Base-by-base conservation (phyloP, 2,797 vertebrate genomes). In the Labeo calbasu region DNA sequence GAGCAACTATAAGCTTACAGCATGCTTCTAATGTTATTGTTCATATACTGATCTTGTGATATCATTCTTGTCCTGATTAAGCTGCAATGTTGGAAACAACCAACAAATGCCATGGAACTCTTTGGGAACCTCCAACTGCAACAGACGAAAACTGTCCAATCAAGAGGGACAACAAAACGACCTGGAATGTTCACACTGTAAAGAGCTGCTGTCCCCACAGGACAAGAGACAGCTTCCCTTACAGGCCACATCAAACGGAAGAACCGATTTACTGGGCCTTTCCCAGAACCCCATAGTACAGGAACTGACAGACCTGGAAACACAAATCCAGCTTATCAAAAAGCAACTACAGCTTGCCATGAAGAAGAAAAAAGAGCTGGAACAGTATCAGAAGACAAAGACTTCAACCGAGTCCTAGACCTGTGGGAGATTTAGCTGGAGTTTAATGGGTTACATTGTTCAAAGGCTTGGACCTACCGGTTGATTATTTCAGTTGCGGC, bases 301-400 rank as follows among this genome's bases (percentile, higher is more conserved):
- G 88, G 98, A 99, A 90, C 93, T 99, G 71, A 93, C 93, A 0
- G 98, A 99, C 91, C 95, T 99, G 79, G 98, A 99, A 90, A 95
- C 95, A 86, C 97, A 99, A 88, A 99, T 99, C 0, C 93, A 96
- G 87, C 92, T 95, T 77, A 99, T 99, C 91, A 99, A 97, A 88
- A 96, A 98, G 90, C 97, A 99, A 92, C 92, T 99, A 84, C 98
- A 97, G 88, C 91, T 96, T 1, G 98, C 97, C 28, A 95, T 99
- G 94, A 97, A 95, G 92, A 95, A 97, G 89, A 99, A 99, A 90
- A 93, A 95, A 48, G 98, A 99, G 93, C 94, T 99, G 86, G 97
- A 99, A 91, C 96, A 96, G 86, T 97, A 95, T 90, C 97, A 97
- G 84, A 90, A 86, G 83, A 86, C 73, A 32, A 89, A 84, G 68